These are phyloP conservation scores for Diogma glabrata DNA, from an alignment of 2,888 invertebrate species.

Conservation along the genomic window DNA sequence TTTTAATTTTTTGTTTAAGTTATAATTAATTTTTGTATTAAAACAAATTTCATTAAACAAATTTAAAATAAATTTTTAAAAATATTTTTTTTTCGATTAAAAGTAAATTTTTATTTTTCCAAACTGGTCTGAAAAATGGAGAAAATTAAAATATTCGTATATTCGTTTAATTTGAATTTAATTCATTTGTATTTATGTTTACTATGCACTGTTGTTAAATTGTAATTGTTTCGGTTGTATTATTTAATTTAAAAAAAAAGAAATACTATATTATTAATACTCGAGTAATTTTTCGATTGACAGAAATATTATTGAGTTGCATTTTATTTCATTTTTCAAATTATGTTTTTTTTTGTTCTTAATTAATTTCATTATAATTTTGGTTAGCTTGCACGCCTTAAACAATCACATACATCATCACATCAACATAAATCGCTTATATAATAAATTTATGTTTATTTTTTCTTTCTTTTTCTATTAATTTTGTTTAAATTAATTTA, in stretches of 20 bases:
- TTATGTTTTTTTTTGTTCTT: not conserved
- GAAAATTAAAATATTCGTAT: conserved; percentile 4
- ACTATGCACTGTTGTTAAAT: conserved; percentile 1
- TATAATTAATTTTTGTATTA: no score
- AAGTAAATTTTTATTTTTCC: conserved; percentile 4
- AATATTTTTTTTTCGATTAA: no score
- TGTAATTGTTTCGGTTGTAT: not conserved
- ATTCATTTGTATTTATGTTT: not conserved
- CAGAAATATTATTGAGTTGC: conserved; percentile 9
- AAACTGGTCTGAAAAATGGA: conserved; percentile 8
- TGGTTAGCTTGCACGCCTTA: conserved; percentile 4
- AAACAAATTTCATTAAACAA: no score
- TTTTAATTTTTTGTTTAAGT: no score
- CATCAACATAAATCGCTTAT: no score
- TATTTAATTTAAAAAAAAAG: not conserved
- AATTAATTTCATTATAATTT: not conserved
- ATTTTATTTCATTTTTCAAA: conserved; percentile 5
- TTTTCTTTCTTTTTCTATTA: no score
- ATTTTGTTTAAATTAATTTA: no score
- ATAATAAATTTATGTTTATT: no score
- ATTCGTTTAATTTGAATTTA: conserved; percentile 1
- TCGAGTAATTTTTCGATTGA: conserved; percentile 8
- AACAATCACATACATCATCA: no score
- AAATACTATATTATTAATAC: not conserved
- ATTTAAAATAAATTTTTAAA: no score